Evolutionary conservation across 2,113 vertebrate genomes (phyloP).

Genomic region (Terrapene triunguis): DNA sequence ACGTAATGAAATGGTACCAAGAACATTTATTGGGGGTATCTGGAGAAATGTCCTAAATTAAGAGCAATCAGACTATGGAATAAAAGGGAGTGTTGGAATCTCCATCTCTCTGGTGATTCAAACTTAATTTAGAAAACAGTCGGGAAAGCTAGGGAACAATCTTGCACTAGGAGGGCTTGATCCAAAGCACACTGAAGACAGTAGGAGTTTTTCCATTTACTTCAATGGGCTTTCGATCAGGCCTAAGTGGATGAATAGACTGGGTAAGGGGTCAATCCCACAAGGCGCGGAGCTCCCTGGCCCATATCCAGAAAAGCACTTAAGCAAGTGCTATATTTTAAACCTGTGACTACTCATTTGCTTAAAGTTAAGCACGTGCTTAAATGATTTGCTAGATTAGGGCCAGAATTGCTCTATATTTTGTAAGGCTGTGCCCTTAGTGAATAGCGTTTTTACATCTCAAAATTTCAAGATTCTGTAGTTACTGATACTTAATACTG

Average conservation of each 20-base stretch:
- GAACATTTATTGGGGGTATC: neutral
- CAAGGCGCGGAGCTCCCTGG: neutral
- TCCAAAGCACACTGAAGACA: neutral
- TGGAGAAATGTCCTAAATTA: neutral
- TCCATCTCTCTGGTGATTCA: neutral
- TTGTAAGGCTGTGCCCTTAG: neutral
- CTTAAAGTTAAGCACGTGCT: fast-evolving
- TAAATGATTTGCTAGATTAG: neutral
- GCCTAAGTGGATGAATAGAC: neutral
- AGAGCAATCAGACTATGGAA: neutral
- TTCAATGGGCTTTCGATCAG: neutral
- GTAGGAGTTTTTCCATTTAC: fast-evolving
- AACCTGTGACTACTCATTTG: neutral
- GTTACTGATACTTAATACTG: fast-evolving
- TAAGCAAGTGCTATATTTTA: neutral
- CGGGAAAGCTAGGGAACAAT: neutral
- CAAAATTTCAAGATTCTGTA: fast-evolving
- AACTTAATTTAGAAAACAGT: neutral
- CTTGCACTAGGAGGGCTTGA: fast-evolving
- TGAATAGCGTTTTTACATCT: neutral
- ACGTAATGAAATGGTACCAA: neutral
- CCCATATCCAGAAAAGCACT: neutral
- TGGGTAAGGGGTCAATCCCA: neutral
- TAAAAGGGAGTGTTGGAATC: neutral
- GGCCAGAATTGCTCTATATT: neutral